Base-by-base conservation (phyloP, 2,797 vertebrate genomes). In the Momotus momota region DNA sequence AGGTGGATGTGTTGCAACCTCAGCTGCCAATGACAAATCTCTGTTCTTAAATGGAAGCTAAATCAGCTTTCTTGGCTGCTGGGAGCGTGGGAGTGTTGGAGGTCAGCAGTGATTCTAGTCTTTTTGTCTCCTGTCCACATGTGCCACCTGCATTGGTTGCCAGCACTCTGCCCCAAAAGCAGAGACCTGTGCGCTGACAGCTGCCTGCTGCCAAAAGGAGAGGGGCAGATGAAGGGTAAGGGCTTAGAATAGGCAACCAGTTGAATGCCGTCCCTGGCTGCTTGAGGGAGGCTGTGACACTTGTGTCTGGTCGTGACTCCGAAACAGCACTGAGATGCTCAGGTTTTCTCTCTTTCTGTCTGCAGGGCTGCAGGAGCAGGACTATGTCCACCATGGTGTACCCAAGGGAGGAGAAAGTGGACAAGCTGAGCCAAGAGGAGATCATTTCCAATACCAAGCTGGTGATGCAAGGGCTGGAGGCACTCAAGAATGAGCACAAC, bases 371-470 rank as follows among this genome's bases (percentile, higher is more conserved):
- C 90, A 81, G 86, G 46, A 91, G 51, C 58, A 90, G 88, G 81
- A 91, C 69, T 96, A 99, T 99, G 99, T 99, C 99, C 94, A 99
- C 98, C 72, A 99, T 99, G 98, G 98, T 99, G 91, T 99, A 99
- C 94, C 98, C 98, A 62, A 98, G 99, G 78, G 99, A 99, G 92
- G 99, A 99, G 98, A 99, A 99, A 97, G 98, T 99, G 20, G 99
- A 99, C 97, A 99, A 99, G 96, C 98, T 99, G 88, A 99, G 98
- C 86, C 99, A 99, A 98, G 99, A 99, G 96, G 99, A 99, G 97
- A 99, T 99, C n/a, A 99, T 99, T 97, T 99, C 99, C 48, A 99
- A 99, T 97, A 99, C 99, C 4, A 99, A 99, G 96, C 97, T 99
- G 96, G 99, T 99, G 91, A 99, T 99, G 98, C 99, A 99, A 96